Evolutionary conservation across 2,797 vertebrate genomes (phyloP).

Genomic region (Pampus argenteus): DNA sequence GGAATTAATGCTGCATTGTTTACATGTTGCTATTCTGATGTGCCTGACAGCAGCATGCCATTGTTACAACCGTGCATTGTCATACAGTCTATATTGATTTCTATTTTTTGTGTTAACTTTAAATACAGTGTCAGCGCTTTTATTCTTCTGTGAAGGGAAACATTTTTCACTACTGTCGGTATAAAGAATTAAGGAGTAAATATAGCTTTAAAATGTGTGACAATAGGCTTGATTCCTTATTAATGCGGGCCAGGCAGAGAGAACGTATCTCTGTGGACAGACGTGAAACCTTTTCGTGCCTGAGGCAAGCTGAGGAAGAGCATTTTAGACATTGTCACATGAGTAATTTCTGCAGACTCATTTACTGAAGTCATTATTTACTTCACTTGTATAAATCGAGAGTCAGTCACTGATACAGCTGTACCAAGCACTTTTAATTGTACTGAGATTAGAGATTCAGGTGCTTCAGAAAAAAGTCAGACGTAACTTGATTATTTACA

Average conservation of each 20-base stretch:
- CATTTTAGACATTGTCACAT: constrained; percentile 49
- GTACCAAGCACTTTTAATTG: constrained; percentile 55
- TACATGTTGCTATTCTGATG: constrained; percentile 10
- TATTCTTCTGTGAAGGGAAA: constrained; percentile 27
- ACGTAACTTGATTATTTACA: constrained; percentile 46
- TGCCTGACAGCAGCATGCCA: constrained; percentile 7
- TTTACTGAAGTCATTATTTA: constrained; percentile 70
- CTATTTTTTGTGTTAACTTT: constrained; percentile 39
- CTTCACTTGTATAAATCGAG: constrained; percentile 62
- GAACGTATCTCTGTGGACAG: constrained; percentile 43
- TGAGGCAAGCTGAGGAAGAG: constrained; percentile 32
- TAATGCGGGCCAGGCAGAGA: constrained; percentile 2
- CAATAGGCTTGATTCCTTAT: constrained; percentile 29
- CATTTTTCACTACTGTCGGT: constrained; percentile 16
- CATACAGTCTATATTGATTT: constrained; percentile 41
- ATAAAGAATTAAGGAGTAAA: constrained; percentile 17
- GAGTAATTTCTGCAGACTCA: constrained; percentile 75
- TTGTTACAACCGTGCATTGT: constrained; percentile 36
- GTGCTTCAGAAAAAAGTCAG: constrained; percentile 46
- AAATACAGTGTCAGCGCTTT: constrained; percentile 47
- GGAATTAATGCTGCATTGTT: constrained; percentile 37
- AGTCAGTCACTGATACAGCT: constrained; percentile 52
- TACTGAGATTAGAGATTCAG: constrained; percentile 59
- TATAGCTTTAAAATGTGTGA: constrained; percentile 24
- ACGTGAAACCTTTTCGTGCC: constrained; percentile 38